These are phyloP conservation scores for Gymnocephalus cernua DNA, from an alignment of 2,113 vertebrate genomes.

Conservation along the genomic window DNA sequence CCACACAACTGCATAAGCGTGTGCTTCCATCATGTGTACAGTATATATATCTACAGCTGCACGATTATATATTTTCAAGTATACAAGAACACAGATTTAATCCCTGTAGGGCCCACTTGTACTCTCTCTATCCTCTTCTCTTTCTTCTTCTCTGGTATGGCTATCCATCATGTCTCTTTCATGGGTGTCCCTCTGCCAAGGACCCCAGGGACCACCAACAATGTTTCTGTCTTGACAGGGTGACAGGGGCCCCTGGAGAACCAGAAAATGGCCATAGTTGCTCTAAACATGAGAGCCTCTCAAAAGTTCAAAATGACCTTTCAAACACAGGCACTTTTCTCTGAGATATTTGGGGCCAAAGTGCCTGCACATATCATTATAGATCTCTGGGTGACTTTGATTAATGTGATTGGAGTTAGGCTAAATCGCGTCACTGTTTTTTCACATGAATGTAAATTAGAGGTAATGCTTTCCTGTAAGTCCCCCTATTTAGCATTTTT, in stretches of 20 bases:
- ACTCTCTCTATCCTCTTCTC: background rate
- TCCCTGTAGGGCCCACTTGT: background rate
- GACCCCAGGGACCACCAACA: slow-evolving; percentile 26
- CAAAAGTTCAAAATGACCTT: slow-evolving; percentile 36
- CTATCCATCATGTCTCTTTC: slow-evolving; percentile 16
- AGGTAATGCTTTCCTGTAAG: background rate
- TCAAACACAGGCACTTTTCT: slow-evolving; percentile 5
- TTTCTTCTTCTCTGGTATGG: background rate
- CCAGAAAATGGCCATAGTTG: background rate
- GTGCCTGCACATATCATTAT: background rate
- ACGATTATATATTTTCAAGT: slow-evolving; percentile 5
- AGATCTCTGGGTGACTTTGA: background rate
- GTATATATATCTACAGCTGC: background rate
- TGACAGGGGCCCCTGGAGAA: slow-evolving; percentile 21
- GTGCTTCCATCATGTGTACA: background rate
- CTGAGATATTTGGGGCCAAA: background rate
- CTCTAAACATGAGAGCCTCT: slow-evolving; percentile 15
- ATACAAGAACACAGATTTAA: slow-evolving; percentile 4
- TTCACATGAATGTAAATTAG: background rate
- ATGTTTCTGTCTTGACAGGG: slow-evolving; percentile 16
- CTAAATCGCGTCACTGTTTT: background rate
- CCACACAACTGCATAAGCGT: background rate
- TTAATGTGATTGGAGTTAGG: background rate
- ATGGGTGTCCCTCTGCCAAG: slow-evolving; percentile 14
- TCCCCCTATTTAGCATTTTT: background rate